A percentile compares a stretch with the other conserved stretches of the same genome.
Evolutionary conservation across 2,113 vertebrate genomes (phyloP).

Genomic region (Labeo rohita): DNA sequence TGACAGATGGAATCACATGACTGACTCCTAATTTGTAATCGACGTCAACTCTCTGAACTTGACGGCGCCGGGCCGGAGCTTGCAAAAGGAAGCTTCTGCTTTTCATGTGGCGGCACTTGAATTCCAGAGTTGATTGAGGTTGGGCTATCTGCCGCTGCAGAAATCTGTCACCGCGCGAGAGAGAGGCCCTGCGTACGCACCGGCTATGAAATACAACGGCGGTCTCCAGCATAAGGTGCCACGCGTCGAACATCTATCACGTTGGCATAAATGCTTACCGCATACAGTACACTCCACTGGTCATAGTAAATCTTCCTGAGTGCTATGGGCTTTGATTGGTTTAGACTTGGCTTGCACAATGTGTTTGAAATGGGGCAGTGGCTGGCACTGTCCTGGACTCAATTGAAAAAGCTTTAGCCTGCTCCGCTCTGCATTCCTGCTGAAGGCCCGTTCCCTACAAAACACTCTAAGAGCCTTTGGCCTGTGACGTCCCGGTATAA

Average conservation of each 20-base stretch:
- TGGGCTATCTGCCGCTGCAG: constrained; percentile 52
- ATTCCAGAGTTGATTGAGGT: constrained; percentile 55
- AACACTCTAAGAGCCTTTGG: constrained; percentile 18
- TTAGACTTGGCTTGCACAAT: constrained; percentile 50
- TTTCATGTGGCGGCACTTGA: constrained; percentile 50
- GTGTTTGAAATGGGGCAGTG: constrained; percentile 37
- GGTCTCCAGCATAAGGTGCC: constrained; percentile 59
- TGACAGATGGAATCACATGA: constrained; percentile 49
- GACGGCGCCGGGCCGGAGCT: neutral
- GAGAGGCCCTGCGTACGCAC: constrained; percentile 49
- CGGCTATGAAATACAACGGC: constrained; percentile 59
- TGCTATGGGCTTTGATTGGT: constrained; percentile 58
- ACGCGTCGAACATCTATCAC: constrained; percentile 59
- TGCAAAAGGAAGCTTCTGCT: constrained; percentile 41
- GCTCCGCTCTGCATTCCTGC: constrained; percentile 1
- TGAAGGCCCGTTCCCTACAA: neutral
- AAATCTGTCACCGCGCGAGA: constrained; percentile 51
- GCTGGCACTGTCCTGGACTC: constrained; percentile 45
- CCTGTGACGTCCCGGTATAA: constrained; percentile 24
- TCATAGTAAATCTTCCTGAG: constrained; percentile 60
- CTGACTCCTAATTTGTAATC: constrained; percentile 56
- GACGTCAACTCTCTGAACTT: constrained; percentile 46
- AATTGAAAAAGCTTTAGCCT: constrained; percentile 45
- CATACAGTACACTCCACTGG: constrained; percentile 59
- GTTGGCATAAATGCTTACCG: constrained; percentile 63